Evolutionary conservation across 2,888 invertebrate genomes (phyloP), one percentile per base, ranked within the genome.

Genomic region (Tridacna gigas): DNA sequence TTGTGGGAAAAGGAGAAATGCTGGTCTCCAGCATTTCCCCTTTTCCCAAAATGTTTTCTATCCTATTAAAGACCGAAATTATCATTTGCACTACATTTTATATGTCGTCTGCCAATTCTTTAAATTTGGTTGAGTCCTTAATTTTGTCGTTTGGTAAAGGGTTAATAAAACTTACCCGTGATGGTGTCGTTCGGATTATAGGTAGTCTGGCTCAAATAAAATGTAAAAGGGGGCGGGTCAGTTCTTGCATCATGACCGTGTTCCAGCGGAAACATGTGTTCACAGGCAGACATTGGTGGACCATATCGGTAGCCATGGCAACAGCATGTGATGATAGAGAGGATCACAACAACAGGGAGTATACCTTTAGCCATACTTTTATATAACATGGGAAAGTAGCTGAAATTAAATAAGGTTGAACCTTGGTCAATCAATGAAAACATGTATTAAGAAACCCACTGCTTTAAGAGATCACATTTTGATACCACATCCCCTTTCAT

Each of bases 181-280:
- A 88, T 83, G 26, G 67, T 82, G 13, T 81, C 81, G 48, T 66
- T 74, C 0, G 82, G 78, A 13, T 22, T 63, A 66, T 88, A 88
- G 26, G 80, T 60, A 0, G 76, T 88, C 7, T 77, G 47, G 26
- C 79, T 83, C 22, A 88, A 26, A 11, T 71, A 66, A n/a, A 88
- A 78, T 11, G 48, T 60, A 20, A 83, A 88, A 26, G 87, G 87
- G n/a, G 85, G 66, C 28, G 71, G 11, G 20, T 56, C 60, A 11
- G 28, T 80, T 26, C 79, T 79, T 4, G 80, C 71, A 15, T 76
- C 66, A 20, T 65, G 48, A 18, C 65, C 76, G 18, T 79, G 79
- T 37, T 65, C 79, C 15, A 15, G 15, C 20, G 83, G 76, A n/a
- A 79, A 66, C 83, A 83, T 83, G 71, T 79, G 51, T 18, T 48